These are phyloP conservation scores for Tragelaphus oryx DNA, from an alignment of 2,797 vertebrate genomes.

Conservation along the genomic window DNA sequence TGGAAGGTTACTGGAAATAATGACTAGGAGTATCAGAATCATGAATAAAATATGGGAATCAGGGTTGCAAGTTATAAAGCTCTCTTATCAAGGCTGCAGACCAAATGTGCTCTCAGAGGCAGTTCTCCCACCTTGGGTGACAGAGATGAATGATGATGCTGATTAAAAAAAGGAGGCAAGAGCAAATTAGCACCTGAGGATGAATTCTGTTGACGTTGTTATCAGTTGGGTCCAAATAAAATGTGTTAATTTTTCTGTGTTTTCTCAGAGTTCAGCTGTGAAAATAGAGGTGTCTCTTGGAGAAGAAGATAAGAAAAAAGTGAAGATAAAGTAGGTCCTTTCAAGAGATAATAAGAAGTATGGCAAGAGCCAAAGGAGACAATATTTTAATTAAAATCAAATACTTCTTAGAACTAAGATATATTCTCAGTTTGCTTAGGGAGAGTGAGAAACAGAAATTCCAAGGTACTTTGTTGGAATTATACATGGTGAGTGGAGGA, in stretches of 20 bases:
- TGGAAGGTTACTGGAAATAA: slow-evolving; percentile 75
- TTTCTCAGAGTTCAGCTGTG: slow-evolving; percentile 68
- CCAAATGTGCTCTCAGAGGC: slow-evolving; percentile 70
- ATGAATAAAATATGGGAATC: slow-evolving; percentile 80
- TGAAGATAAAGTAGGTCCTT: slow-evolving; percentile 29
- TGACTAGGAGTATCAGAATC: slow-evolving; percentile 70
- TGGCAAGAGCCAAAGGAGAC: background rate
- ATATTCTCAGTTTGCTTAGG: background rate
- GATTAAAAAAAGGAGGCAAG: slow-evolving; percentile 76
- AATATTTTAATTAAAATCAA: slow-evolving; percentile 45
- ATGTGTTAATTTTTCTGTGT: slow-evolving; percentile 73
- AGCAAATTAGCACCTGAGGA: slow-evolving; percentile 73
- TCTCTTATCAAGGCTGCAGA: slow-evolving; percentile 65
- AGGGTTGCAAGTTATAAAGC: slow-evolving; percentile 68
- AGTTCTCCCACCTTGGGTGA: slow-evolving; percentile 56
- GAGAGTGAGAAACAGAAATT: background rate
- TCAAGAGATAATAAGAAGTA: slow-evolving; percentile 37
- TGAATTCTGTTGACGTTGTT: slow-evolving; percentile 65
- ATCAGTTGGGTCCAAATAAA: slow-evolving; percentile 73
- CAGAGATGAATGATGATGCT: slow-evolving; percentile 70
- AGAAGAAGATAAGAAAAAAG: slow-evolving; percentile 57
- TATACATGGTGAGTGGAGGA: background rate
- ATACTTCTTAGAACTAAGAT: background rate
- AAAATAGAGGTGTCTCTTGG: slow-evolving; percentile 68
- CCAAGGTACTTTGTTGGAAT: background rate